Base-by-base conservation (phyloP, 2,797 vertebrate genomes). In the Potorous gilbertii region DNA sequence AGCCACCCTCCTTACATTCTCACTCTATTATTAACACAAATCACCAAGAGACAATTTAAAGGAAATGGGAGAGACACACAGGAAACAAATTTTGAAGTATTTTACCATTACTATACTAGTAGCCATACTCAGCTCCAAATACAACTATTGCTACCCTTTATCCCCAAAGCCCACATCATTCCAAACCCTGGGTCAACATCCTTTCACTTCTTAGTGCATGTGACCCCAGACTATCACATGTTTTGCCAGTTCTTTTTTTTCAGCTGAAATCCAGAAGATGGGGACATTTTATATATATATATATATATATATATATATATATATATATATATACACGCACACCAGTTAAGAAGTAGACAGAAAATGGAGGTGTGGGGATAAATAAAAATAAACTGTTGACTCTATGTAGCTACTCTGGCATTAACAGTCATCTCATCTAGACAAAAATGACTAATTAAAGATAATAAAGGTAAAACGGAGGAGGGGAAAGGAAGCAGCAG, bases 401-500 rank as follows among this genome's bases (percentile, higher is more conserved):
- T 0, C 2, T 81, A 27, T 46, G 18, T 21, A 34, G 4, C n/a
- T 74, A 74, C 5, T 40, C 66, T 50, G 18, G n/a, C 66, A 81
- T 46, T 81, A 87, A 50, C 1, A 87, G 40, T 40, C 40, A 11
- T 50, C 74, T 50, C 40, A 87, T 50, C 5, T 81, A 10, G 18
- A 81, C 18, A 46, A 81, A 81, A 40, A 81, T 81, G 21, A 74
- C 34, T 74, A 74, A 4, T 21, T 40, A 81, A 40, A 81, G 18
- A 46, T 40, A 40, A 59, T 11, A 59, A 74, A 40, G 66, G 34
- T n/a, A 40, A 91, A 94, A 94, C 1, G 40, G 91, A 50, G 55
- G 87, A 94, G 31, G 54, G 94, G 9, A 89, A 93, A 57, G 40
- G 54, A 90, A 52, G 55, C 90, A 93, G 46, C 95, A 21, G 89